Evolutionary conservation across 2,113 vertebrate species (phyloP).

Genomic region (Zosterops lateralis): DNA sequence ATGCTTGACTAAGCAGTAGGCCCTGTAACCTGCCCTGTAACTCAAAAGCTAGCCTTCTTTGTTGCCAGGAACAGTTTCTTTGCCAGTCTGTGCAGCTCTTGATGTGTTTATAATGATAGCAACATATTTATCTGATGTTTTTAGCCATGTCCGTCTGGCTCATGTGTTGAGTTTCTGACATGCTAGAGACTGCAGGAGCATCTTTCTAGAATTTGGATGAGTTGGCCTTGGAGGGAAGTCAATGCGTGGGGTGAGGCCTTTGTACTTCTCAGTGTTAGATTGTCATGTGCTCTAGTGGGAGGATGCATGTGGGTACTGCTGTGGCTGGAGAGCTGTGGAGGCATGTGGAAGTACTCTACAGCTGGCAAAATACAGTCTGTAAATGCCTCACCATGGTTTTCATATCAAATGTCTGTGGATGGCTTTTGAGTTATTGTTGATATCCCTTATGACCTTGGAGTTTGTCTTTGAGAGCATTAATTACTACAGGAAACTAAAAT

Average conservation of each 20-base stretch:
- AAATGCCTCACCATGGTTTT: neutral
- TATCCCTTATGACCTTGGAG: neutral
- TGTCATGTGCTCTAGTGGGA: neutral
- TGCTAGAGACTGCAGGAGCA: neutral
- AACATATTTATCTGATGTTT: neutral
- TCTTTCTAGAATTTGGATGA: neutral
- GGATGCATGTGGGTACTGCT: neutral
- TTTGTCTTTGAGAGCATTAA: neutral
- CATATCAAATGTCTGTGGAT: neutral
- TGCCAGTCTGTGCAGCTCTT: fast-evolving
- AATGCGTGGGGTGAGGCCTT: neutral
- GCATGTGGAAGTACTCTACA: neutral
- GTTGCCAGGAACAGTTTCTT: neutral
- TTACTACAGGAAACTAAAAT: neutral
- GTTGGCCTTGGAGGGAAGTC: neutral
- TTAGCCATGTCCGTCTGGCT: neutral
- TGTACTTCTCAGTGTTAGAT: neutral
- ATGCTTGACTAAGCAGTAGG: neutral
- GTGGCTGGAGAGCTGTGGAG: neutral
- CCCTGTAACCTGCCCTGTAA: neutral
- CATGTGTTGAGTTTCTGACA: neutral
- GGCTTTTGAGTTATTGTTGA: neutral
- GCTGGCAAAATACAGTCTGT: neutral
- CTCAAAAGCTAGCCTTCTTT: neutral
- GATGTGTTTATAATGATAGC: neutral